Conservation (phyloP, 2,797 vertebrate species). For the Gallinago solitaria region DNA sequence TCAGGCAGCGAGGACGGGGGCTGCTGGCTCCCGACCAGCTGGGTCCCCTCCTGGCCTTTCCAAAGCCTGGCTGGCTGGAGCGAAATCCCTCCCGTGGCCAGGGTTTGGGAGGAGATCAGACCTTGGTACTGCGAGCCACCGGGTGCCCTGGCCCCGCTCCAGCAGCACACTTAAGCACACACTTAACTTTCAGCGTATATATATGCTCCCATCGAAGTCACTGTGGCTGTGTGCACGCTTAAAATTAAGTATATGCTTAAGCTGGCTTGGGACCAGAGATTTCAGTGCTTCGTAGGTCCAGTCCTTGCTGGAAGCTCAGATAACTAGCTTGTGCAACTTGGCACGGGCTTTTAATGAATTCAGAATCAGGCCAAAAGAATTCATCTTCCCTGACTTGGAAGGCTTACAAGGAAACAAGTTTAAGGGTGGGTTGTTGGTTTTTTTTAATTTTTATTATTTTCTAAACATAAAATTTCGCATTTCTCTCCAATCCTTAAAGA, state of each 20-base stretch:
- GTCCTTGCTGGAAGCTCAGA: constrained; percentile 29
- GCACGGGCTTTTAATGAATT: not conserved
- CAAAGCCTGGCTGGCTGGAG: constrained; percentile 20
- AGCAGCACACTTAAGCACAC: constrained; percentile 27
- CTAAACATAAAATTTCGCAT: constrained; percentile 22
- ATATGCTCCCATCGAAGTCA: not conserved
- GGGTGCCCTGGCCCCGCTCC: not conserved
- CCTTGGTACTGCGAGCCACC: not conserved
- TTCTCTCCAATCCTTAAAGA: constrained; percentile 9
- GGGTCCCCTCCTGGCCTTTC: constrained; percentile 32
- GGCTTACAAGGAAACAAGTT: constrained; percentile 24
- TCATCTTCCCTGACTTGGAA: constrained; percentile 49
- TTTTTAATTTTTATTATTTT: constrained; percentile 7
- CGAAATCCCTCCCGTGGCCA: not conserved
- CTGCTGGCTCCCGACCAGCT: constrained; percentile 69
- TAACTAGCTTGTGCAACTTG: constrained; percentile 38
- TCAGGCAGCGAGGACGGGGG: constrained; percentile 25
- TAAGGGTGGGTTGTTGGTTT: not conserved
- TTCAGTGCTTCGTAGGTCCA: constrained; percentile 28
- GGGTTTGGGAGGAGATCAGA: constrained; percentile 11
- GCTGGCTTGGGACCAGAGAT: constrained; percentile 37
- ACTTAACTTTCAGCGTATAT: not conserved
- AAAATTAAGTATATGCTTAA: constrained; percentile 35
- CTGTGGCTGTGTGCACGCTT: constrained; percentile 7
- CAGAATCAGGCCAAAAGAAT: constrained; percentile 1